Percentiles rank a stretch among this genome's conserved stretches.
Conservation (phyloP, 2,888 invertebrate species). For the Anthophora plumipes region DNA sequence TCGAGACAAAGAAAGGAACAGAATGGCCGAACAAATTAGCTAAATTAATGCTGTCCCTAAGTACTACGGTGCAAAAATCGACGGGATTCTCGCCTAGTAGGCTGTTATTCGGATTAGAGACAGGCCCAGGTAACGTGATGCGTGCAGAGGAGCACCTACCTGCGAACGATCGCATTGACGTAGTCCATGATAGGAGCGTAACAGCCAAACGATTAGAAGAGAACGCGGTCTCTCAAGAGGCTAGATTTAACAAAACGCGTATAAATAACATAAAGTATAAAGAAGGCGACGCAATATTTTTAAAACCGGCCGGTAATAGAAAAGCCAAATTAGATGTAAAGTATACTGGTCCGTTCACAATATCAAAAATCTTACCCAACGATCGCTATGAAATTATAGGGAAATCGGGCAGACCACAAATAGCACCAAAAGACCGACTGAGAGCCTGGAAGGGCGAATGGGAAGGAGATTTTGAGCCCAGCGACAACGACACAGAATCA, state of each 20-base stretch:
- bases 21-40: conserved; percentile 27
- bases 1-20: neutral
- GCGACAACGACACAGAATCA: no score
- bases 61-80: conserved; percentile 17
- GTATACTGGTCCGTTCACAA: conserved; percentile 7
- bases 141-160: neutral
- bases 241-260: conserved; percentile 3
- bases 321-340: conserved; percentile 15
- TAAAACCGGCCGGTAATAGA: neutral
- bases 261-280: neutral
- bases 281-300: conserved; percentile 16
- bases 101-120: conserved; percentile 18
- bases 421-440: conserved; percentile 2
- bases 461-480: neutral
- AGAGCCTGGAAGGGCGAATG: conserved; percentile 5
- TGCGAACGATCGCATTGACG: neutral
- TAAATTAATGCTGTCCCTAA: conserved; percentile 1
- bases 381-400: conserved; percentile 14
- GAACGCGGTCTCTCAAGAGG: conserved; percentile 9
- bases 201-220: neutral
- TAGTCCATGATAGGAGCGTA: neutral
- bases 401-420: neutral
- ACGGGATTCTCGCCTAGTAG: conserved; percentile 15
- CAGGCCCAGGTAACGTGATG: neutral
- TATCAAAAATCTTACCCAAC: neutral